These are phyloP conservation scores for Aphidius gifuensis DNA, from an alignment of 1,140 invertebrate species.

Conservation along the genomic window DNA sequence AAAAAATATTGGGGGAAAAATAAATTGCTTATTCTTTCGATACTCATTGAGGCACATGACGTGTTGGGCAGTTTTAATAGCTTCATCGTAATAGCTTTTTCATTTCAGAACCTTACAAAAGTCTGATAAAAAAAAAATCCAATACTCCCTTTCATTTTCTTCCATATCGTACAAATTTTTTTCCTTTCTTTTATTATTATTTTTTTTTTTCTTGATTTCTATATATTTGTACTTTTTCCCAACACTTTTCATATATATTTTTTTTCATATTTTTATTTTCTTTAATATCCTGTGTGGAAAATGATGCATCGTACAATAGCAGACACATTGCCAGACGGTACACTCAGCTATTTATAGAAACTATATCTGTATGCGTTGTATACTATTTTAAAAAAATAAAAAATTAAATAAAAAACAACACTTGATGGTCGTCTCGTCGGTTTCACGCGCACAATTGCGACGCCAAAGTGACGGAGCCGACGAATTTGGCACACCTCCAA, in stretches of 20 bases:
- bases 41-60: slow-evolving; percentile 1
- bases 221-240: too few species aligned
- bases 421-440: slow-evolving; percentile 4
- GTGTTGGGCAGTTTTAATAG: slow-evolving; percentile 22
- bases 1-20: neutral
- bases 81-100: slow-evolving; percentile 16
- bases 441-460: slow-evolving; percentile 30
- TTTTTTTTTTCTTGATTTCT: too few species aligned
- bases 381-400: slow-evolving; percentile 7
- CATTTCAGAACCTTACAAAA: neutral
- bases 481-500: slow-evolving; percentile 24
- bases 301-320: slow-evolving; percentile 33
- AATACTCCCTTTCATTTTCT: too few species aligned
- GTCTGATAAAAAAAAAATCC: neutral
- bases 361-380: neutral
- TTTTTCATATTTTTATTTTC: too few species aligned
- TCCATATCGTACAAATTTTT: too few species aligned
- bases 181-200: too few species aligned
- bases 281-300: neutral
- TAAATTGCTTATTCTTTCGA: neutral
- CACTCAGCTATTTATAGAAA: slow-evolving; percentile 33
- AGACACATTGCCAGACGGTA: slow-evolving; percentile 38
- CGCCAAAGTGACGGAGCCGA: slow-evolving; percentile 34
- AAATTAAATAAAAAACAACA: slow-evolving; percentile 3
- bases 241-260: too few species aligned